A percentile compares a stretch with the other conserved stretches of the same genome.
Evolutionary conservation across 2,888 invertebrate species (phyloP).

Genomic region (Eristalis pertinax): DNA sequence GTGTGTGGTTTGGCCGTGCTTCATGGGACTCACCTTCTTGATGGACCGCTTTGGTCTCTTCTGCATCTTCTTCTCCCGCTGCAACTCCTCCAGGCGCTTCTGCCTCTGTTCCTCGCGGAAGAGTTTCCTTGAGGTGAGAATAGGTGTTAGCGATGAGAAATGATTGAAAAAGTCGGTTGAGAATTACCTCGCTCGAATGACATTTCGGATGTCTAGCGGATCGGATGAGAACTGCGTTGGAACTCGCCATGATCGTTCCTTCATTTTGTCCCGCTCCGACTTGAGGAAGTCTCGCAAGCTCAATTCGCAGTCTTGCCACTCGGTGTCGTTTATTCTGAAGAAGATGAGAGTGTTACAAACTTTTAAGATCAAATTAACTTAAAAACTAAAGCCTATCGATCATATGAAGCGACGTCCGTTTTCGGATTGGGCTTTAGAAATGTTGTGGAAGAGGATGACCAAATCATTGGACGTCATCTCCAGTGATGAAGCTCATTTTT

Average conservation of each 20-base stretch:
- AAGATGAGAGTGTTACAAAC: neutral
- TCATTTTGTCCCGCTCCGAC: conserved; percentile 78
- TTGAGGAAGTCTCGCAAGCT: conserved; percentile 79
- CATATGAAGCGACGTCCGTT: too few species aligned
- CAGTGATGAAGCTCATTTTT: too few species aligned
- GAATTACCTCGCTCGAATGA: conserved; percentile 78
- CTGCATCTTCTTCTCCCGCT: neutral
- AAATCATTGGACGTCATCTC: too few species aligned
- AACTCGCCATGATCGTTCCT: conserved; percentile 76
- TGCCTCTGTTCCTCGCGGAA: conserved; percentile 79
- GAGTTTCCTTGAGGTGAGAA: conserved; percentile 75
- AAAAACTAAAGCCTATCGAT: too few species aligned
- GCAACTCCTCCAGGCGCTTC: conserved; percentile 73
- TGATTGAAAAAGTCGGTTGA: neutral
- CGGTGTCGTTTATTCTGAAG: conserved; percentile 78
- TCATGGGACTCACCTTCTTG: neutral
- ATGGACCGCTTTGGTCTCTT: neutral
- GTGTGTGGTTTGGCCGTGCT: neutral
- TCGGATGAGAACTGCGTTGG: conserved; percentile 77
- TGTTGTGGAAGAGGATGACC: too few species aligned
- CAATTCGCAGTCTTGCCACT: conserved; percentile 80
- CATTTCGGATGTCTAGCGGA: conserved; percentile 78
- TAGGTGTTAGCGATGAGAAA: neutral
- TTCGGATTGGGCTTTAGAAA: too few species aligned
- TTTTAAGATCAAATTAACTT: too few species aligned